Evolutionary conservation across 2,888 invertebrate species (phyloP), one percentile per base, ranked within the genome.

Genomic region (Drosophila macrospina): DNA sequence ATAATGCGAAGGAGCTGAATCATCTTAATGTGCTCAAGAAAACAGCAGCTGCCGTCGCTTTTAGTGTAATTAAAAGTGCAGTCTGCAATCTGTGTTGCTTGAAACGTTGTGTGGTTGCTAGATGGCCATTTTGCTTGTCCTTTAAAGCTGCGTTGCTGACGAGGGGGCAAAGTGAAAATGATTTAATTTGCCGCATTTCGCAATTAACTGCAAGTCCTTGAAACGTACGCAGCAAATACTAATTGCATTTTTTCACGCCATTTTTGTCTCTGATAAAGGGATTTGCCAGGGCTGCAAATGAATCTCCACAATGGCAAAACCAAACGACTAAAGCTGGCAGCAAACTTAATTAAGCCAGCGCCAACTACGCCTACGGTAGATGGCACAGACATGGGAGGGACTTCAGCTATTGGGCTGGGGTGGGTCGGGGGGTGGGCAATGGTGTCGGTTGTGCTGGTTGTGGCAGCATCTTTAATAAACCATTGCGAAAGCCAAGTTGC

Each of bases 61-160:
- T 90, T 90, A 89, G 83, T 86, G 84, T 90, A 91, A 91, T 91
- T 91, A 91, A 91, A 91, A 91, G 89, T 85, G 76, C 81, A 87
- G 83, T 87, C 75, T 67, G 71, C 15, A 69, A 74, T 78, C 71
- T 68, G 45, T 50, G 56, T 20, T 57, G 57, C 52, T 30, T 45
- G 30, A 26, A 36, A 48, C 55, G 51, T 50, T 66, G 55, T 60
- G 34, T 44, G 60, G 74, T 60, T 69, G 28, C 45, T 28, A 64
- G 69, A 37, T 44, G 63, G 39, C 41, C 60, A 15, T 30, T 30
- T 48, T 61, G 55, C 42, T n/a, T 52, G 51, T 28, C 8, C 37
- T 41, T 72, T 67, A 55, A 68, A 71, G 39, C 39, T 52, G 16
- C 41, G 59, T 30, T 57, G 61, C 48, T 44, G 48, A 26, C 42